Conservation (phyloP, 1,140 invertebrate species). For the Ruditapes philippinarum region DNA sequence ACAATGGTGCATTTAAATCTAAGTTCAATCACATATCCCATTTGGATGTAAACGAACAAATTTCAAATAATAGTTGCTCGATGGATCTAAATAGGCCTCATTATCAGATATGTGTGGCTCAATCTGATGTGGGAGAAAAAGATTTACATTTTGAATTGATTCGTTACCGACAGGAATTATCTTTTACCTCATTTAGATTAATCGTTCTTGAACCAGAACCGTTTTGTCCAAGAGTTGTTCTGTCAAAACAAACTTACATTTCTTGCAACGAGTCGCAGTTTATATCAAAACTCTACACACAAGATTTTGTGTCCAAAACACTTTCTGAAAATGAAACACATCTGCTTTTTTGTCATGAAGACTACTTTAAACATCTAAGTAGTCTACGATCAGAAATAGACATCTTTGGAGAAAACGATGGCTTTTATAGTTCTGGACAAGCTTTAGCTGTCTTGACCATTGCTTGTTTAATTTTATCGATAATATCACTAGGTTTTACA, state of each 20-base stretch:
- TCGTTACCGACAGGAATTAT: no score
- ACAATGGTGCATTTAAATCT: neutral
- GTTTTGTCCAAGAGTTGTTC: neutral
- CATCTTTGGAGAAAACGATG: no score
- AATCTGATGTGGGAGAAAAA: neutral
- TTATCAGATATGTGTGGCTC: neutral
- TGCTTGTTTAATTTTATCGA: neutral
- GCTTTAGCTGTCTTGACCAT: neutral
- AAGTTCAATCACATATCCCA: neutral
- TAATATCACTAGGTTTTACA: neutral
- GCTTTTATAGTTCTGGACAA: no score
- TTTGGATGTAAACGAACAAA: no score
- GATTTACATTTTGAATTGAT: neutral
- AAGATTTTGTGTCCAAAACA: neutral
- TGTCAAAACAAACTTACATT: neutral
- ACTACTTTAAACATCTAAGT: neutral
- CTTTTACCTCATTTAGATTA: neutral
- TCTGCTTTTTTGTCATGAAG: neutral
- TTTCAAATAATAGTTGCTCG: neutral
- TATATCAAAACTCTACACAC: no score
- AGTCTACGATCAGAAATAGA: neutral
- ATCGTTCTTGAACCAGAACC: neutral
- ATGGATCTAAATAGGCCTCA: neutral
- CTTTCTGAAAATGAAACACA: conserved; percentile 11
- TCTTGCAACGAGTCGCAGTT: neutral